Base-by-base conservation (phyloP, 2,797 vertebrate genomes). In the Bradypus variegatus region DNA sequence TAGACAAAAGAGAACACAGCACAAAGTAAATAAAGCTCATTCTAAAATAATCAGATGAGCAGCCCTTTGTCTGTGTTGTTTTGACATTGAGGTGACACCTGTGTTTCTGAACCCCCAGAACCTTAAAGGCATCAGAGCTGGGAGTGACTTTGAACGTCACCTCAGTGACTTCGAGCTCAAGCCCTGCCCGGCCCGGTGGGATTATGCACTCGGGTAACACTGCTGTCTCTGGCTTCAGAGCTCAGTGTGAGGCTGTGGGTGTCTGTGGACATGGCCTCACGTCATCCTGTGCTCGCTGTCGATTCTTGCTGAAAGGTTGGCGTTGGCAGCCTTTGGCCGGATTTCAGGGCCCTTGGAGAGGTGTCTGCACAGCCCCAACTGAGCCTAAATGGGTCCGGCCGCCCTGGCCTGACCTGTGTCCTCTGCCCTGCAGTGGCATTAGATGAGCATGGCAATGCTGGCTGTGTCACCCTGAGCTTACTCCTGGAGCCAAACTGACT, bases 81-180 rank as follows among this genome's bases (percentile, higher is more conserved):
- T 72, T 60, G 80, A 31, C 18, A 29, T 38, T 67, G 23, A 83
- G 19, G n/a, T 55, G 33, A 45, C 45, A 19, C 25, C 38, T 88
- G 31, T 23, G 70, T 75, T 75, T 94, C 25, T 21, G 89, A 90
- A 90, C 87, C 77, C 77, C 41, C 67, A 27, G 85, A 82, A 83
- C 60, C 41, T 50, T 48, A 75, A 78, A 31, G 79, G 75, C 89
- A 60, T 80, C 53, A 69, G 77, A 77, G 50, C 77, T 62, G 31
- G 36, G 11, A 36, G 33, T 53, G 70, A 80, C 79, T 77, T 38
- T 58, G 65, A 64, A 55, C 33, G 73, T 93, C 81, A 58, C 73
- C 38, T 16, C 12, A 25, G 53, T 1, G 1, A 45, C 58, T 12
- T 33, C 48, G 13, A 41, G 36, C n/a, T 81, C n/a, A 27, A 19